phyloP scores from a whole-genome alignment of 2,113 vertebrate genomes.

The Anhinga anhinga region DNA sequence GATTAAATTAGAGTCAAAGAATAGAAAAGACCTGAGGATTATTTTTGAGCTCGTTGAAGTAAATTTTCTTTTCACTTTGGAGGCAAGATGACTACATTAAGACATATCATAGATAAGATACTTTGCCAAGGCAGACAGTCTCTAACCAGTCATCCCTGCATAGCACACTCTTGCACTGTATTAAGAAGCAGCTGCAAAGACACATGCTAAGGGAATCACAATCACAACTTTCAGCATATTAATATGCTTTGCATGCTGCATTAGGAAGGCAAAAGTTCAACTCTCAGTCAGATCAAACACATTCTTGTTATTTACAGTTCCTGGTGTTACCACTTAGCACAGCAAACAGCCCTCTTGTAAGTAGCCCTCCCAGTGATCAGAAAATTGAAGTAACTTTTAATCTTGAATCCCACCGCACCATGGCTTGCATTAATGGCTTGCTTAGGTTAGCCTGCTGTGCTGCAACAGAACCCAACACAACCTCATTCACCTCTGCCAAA shows the following conservation, averaged over 20 bases:
- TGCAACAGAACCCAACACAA: not conserved
- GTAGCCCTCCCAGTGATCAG: constrained; percentile 17
- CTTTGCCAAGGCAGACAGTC: not conserved
- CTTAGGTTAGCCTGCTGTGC: constrained; percentile 23
- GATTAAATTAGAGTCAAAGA: not conserved
- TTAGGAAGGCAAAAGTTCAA: constrained; percentile 52
- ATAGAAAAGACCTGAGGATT: not conserved
- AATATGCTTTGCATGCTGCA: not conserved
- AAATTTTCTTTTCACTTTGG: not conserved
- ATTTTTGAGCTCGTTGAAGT: not conserved
- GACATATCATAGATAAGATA: not conserved
- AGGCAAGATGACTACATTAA: not conserved
- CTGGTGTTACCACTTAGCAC: not conserved
- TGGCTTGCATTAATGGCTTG: not conserved
- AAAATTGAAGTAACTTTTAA: constrained; percentile 62
- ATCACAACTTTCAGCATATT: not conserved
- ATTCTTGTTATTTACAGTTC: constrained; percentile 19
- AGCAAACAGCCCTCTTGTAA: not conserved
- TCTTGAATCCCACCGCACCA: constrained; percentile 1
- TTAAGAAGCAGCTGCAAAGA: not conserved
- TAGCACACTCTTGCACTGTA: not conserved
- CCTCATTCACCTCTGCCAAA: not conserved
- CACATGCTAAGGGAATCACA: not conserved
- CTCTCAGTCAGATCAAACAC: constrained; percentile 13
- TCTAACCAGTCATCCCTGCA: not conserved